A percentile compares a stretch with the other conserved stretches of the same genome.
Conservation (phyloP, 2,113 vertebrate species). For the Semnopithecus entellus region DNA sequence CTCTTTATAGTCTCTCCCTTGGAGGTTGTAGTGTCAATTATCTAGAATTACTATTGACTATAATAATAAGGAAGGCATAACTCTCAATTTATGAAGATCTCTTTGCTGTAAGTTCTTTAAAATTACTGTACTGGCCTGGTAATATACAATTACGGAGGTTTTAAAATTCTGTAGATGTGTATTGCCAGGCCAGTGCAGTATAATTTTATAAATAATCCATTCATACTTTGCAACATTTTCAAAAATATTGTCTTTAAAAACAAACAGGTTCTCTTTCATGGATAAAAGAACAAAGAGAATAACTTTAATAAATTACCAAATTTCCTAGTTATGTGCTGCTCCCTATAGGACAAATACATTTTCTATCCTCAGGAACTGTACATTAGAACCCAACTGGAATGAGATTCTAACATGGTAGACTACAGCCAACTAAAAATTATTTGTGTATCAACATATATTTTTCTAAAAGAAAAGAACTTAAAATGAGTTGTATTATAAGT, state of each 20-base stretch:
- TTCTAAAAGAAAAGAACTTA: neutral
- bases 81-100: neutral
- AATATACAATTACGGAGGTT: neutral
- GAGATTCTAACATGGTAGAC: neutral
- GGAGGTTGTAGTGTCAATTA: neutral
- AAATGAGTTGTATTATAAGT: neutral
- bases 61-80: neutral
- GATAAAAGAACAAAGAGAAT: neutral
- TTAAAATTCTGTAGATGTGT: neutral
- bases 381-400: neutral
- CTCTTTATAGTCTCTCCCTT: neutral
- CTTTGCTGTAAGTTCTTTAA: neutral
- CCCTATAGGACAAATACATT: neutral
- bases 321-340: neutral
- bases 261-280: neutral
- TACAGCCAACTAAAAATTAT: neutral
- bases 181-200: neutral
- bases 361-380: neutral
- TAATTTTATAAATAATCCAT: neutral
- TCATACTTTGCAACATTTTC: neutral
- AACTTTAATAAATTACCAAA: neutral
- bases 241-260: neutral
- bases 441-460: neutral
- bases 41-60: neutral
- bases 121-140: no score